These are phyloP conservation scores for Nemapogon koenigi DNA, from an alignment of 2,888 invertebrate species.

Conservation along the genomic window DNA sequence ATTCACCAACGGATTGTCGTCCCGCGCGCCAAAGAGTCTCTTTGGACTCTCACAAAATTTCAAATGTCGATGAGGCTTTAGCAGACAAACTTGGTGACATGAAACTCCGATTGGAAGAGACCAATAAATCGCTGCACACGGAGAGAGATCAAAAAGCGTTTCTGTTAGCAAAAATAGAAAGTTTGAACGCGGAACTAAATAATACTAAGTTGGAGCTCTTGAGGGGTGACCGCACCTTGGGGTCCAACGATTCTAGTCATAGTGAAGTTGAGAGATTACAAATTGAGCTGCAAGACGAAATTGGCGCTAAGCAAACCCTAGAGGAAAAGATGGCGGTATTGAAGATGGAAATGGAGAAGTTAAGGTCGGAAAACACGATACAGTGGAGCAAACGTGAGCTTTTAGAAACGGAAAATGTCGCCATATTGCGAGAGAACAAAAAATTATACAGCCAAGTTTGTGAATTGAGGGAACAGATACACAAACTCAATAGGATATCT, in stretches of 20 bases:
- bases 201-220: conserved; percentile 43
- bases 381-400: conserved; percentile 94
- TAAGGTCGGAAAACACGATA: conserved; percentile 91
- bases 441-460: conserved; percentile 68
- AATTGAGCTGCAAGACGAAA: conserved; percentile 52
- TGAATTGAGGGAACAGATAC: conserved; percentile 52
- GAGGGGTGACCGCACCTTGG: conserved; percentile 45
- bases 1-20: conserved; percentile 30
- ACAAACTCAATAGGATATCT: conserved; percentile 51
- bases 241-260: conserved; percentile 53
- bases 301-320: conserved; percentile 48
- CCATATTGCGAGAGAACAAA: conserved; percentile 88
- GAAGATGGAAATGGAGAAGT: conserved; percentile 74
- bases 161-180: conserved; percentile 43
- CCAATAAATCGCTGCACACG: conserved; percentile 40
- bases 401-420: conserved; percentile 88
- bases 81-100: conserved; percentile 48
- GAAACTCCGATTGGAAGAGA: conserved; percentile 42
- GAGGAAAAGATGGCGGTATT: conserved; percentile 49
- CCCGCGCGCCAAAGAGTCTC: conserved; percentile 43
- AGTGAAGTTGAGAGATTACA: conserved; percentile 52
- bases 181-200: conserved; percentile 41
- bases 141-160: conserved; percentile 53
- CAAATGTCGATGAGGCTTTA: conserved; percentile 47
- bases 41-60: conserved; percentile 51